Evolutionary conservation across 2,797 vertebrate species (phyloP).

Genomic region (Siniperca obscura): DNA sequence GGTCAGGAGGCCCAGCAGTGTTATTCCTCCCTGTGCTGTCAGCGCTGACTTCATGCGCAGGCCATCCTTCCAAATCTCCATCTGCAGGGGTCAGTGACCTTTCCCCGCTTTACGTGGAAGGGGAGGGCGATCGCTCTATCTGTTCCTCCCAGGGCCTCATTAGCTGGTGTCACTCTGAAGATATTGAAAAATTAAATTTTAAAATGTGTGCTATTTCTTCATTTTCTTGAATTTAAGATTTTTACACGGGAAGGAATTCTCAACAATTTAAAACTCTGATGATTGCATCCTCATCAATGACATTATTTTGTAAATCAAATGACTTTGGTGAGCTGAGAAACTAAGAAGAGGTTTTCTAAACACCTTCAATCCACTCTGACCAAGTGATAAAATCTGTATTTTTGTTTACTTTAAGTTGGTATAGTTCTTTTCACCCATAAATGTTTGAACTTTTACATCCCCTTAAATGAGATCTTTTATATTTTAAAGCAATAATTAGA

Average conservation of each 20-base stretch:
- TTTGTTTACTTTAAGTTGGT: too few species aligned
- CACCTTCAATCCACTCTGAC: not conserved
- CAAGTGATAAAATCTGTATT: not conserved
- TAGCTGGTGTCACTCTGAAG: slow-evolving; percentile 61
- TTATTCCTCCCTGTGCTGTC: slow-evolving; percentile 71
- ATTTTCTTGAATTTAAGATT: not conserved
- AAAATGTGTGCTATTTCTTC: not conserved
- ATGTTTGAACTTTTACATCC: too few species aligned
- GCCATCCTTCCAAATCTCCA: slow-evolving; percentile 51
- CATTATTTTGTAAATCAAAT: not conserved
- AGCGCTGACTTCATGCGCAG: slow-evolving; percentile 65
- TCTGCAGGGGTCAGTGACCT: slow-evolving; percentile 72
- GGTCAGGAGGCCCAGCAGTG: slow-evolving; percentile 75
- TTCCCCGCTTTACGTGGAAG: slow-evolving; percentile 44
- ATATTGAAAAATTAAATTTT: slow-evolving; percentile 18
- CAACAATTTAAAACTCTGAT: not conserved
- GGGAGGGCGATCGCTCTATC: not conserved
- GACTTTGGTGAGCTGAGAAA: not conserved
- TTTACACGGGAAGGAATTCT: not conserved
- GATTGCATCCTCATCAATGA: not conserved
- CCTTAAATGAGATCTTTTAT: not conserved
- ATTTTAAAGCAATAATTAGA: not conserved
- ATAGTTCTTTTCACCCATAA: not conserved
- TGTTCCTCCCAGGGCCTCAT: slow-evolving; percentile 54
- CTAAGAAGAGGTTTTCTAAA: not conserved